Percentiles rank a stretch among this genome's conserved stretches.
Conservation (phyloP, 2,888 invertebrate species). For the Platerodrilus igneus region DNA sequence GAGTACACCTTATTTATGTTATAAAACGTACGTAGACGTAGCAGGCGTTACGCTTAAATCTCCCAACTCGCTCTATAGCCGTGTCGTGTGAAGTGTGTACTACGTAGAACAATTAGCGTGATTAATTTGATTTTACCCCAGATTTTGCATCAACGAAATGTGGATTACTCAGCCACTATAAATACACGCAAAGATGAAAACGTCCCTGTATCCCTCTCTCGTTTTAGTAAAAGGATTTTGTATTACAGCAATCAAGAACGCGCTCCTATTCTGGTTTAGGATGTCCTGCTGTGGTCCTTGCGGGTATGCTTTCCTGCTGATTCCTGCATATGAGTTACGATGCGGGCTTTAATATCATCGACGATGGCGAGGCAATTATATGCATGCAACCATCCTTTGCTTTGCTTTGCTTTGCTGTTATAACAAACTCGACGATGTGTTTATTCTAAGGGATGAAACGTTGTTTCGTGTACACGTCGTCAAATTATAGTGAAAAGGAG, state of each 20-base stretch:
- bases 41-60: slow-evolving; percentile 10
- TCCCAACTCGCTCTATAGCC: slow-evolving; percentile 14
- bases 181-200: too few species aligned
- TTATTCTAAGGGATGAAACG: too few species aligned
- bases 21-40: too few species aligned
- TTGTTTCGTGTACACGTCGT: too few species aligned
- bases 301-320: slow-evolving; percentile 19
- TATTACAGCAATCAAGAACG: slow-evolving; percentile 6
- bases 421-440: too few species aligned
- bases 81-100: slow-evolving; percentile 12
- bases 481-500: too few species aligned
- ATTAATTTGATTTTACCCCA: slow-evolving; percentile 20
- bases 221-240: neutral
- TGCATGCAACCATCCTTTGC: too few species aligned
- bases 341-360: slow-evolving; percentile 23
- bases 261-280: slow-evolving; percentile 17
- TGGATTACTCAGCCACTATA: slow-evolving; percentile 10
- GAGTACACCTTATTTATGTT: too few species aligned
- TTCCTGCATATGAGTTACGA: slow-evolving; percentile 26
- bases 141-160: slow-evolving; percentile 15
- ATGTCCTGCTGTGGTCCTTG: slow-evolving; percentile 26
- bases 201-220: slow-evolving; percentile 1
- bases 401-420: too few species aligned
- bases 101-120: slow-evolving; percentile 17
- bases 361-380: too few species aligned